Conservation (phyloP, 2,888 invertebrate species). For the Pristionchus maxplancki region DNA sequence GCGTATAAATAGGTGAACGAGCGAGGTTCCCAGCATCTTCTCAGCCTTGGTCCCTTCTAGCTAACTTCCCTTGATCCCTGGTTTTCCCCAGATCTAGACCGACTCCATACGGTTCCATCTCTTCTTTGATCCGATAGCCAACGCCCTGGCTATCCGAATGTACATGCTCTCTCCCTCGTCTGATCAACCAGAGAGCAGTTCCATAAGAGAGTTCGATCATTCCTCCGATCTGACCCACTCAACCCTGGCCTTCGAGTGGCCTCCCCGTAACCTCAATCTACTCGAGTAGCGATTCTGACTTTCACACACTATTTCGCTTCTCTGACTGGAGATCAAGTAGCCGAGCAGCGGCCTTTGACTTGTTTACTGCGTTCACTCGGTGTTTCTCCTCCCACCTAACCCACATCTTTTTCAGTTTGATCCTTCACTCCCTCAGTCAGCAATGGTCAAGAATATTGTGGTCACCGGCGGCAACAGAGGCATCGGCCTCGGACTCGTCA, state of each 20-base stretch:
- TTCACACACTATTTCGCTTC: too few relatives aligned
- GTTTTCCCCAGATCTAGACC: too few relatives aligned
- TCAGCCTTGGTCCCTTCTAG: background rate
- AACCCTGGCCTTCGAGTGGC: background rate
- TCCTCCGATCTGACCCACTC: background rate
- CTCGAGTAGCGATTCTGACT: background rate
- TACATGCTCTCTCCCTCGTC: background rate
- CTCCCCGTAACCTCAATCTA: background rate
- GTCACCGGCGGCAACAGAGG: constrained; percentile 17
- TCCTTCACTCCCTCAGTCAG: background rate
- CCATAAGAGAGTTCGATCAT: background rate
- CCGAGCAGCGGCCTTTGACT: background rate
- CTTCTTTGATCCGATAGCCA: background rate
- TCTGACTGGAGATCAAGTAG: too few relatives aligned
- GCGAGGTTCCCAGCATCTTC: background rate
- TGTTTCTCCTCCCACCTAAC: background rate
- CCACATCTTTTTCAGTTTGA: too few relatives aligned
- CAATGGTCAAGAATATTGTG: background rate
- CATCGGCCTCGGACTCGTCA: constrained; percentile 2
- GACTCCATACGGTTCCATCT: too few relatives aligned
- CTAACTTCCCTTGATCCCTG: background rate
- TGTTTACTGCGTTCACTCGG: background rate
- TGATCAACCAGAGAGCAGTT: background rate
- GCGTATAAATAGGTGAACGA: background rate
- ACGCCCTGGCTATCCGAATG: background rate